phyloP scores from a whole-genome alignment of 2,888 invertebrate genomes.

The Nezara viridula region DNA sequence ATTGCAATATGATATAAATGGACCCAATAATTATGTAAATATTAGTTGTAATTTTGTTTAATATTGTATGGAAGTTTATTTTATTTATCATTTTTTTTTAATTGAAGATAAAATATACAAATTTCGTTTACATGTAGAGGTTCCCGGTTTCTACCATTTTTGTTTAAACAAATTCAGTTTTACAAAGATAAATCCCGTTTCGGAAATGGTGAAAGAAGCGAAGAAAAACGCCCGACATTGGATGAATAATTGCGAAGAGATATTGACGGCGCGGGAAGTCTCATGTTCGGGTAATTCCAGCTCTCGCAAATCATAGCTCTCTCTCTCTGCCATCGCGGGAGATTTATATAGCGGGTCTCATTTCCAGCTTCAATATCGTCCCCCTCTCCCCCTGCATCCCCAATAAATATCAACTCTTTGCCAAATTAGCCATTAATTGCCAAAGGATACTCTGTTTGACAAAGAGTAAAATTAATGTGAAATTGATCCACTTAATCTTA shows the following conservation, averaged over 20 bases:
- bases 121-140: too few relatives aligned
- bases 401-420: background rate
- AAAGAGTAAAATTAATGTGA: background rate
- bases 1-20: too few relatives aligned
- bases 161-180: background rate
- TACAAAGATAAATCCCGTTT: background rate
- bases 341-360: background rate
- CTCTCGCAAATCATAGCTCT: background rate
- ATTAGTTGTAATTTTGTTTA: too few relatives aligned
- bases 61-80: too few relatives aligned
- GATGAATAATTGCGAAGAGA: conserved; percentile 24
- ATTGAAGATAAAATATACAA: too few relatives aligned
- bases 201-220: background rate
- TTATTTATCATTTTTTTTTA: too few relatives aligned
- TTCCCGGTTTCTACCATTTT: too few relatives aligned
- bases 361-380: conserved; percentile 10
- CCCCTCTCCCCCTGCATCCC: background rate
- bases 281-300: conserved; percentile 6
- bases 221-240: background rate
- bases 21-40: too few relatives aligned
- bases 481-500: background rate
- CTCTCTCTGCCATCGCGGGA: background rate
- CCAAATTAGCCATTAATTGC: background rate
- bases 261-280: background rate
- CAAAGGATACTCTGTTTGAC: background rate